Conservation (phyloP, 1,140 invertebrate species). For the Hycleus phaleratus region DNA sequence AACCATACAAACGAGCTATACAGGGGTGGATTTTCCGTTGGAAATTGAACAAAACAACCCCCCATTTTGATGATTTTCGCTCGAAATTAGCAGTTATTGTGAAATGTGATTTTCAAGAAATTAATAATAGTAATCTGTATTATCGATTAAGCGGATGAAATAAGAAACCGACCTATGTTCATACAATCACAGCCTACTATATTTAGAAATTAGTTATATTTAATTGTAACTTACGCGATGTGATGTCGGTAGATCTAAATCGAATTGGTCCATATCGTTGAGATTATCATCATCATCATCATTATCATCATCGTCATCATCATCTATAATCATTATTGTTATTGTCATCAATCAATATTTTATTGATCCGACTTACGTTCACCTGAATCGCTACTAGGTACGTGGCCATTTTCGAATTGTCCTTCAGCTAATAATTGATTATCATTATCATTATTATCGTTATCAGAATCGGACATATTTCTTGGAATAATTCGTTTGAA, state of each 20-base stretch:
- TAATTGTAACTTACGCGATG: conserved; percentile 29
- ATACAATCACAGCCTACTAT: too few relatives aligned
- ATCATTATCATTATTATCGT: not conserved
- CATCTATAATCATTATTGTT: not conserved
- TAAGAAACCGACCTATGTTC: too few relatives aligned
- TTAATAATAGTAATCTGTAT: too few relatives aligned
- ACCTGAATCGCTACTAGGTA: not conserved
- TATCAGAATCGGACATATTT: conserved; percentile 8
- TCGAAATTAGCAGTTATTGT: too few relatives aligned
- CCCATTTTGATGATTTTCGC: too few relatives aligned
- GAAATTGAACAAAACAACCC: too few relatives aligned
- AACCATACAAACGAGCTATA: too few relatives aligned
- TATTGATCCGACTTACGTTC: not conserved
- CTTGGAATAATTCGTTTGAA: not conserved
- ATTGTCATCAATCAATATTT: not conserved
- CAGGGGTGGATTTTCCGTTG: too few relatives aligned
- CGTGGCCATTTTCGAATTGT: conserved; percentile 5
- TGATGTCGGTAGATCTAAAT: conserved; percentile 35
- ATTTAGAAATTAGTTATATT: too few relatives aligned
- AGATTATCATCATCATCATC: too few relatives aligned
- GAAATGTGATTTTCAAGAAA: too few relatives aligned
- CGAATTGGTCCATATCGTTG: conserved; percentile 16
- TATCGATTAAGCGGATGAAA: too few relatives aligned
- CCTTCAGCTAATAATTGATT: conserved; percentile 2
- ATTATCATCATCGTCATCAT: not conserved